A percentile compares a stretch with the other conserved stretches of the same genome.
Conservation (phyloP, 2,113 vertebrate genomes). For the Sminthopsis crassicaudata region DNA sequence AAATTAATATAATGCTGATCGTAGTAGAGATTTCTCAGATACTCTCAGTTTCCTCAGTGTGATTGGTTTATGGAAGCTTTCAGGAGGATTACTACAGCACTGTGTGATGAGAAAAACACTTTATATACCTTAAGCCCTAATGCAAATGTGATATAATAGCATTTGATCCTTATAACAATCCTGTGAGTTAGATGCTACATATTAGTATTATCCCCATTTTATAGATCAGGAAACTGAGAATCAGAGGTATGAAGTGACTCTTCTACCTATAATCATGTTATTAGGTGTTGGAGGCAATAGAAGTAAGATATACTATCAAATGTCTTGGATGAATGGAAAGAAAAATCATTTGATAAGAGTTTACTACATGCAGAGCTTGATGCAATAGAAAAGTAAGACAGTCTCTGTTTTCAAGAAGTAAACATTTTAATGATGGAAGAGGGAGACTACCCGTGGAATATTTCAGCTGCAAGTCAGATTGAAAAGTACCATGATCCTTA, state of each 20-base stretch:
- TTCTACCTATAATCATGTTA: too few relatives aligned
- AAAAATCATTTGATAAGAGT: neutral
- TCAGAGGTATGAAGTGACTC: neutral
- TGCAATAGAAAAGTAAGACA: neutral
- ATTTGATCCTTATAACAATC: neutral
- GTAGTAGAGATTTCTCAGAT: neutral
- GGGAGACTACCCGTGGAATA: neutral
- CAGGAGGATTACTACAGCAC: too few relatives aligned
- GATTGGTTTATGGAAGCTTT: too few relatives aligned
- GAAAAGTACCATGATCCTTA: neutral
- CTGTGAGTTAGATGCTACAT: neutral
- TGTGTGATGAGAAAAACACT: neutral
- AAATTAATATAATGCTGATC: neutral
- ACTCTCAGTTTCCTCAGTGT: too few relatives aligned
- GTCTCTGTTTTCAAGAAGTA: neutral
- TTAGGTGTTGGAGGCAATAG: too few relatives aligned
- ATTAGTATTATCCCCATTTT: neutral
- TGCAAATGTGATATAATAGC: neutral
- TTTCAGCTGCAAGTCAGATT: neutral
- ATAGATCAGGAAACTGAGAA: neutral
- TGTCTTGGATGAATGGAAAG: neutral
- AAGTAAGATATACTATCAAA: neutral
- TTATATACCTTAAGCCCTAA: neutral
- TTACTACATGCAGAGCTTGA: neutral
- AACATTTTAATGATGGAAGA: neutral